phyloP scores from a whole-genome alignment of 2,113 vertebrate genomes.

The Uropsilus gracilis region DNA sequence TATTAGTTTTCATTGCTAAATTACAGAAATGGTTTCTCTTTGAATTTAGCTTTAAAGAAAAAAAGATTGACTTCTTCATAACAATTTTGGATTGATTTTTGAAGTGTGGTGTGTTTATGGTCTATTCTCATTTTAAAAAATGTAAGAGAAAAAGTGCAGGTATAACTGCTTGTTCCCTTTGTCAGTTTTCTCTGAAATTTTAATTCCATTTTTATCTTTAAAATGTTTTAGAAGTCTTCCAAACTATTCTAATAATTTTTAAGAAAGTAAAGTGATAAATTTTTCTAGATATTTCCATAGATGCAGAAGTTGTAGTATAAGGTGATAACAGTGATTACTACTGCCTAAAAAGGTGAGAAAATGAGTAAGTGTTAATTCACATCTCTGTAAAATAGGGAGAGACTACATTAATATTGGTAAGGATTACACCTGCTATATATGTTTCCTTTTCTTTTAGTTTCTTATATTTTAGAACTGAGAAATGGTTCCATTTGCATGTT shows the following conservation, averaged over 20 bases:
- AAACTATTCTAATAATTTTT: slow-evolving; percentile 46
- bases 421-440: slow-evolving; percentile 67
- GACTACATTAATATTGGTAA: slow-evolving; percentile 71
- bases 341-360: slow-evolving; percentile 78
- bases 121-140: slow-evolving; percentile 26
- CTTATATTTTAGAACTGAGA: slow-evolving; percentile 69
- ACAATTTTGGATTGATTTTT: slow-evolving; percentile 35
- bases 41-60: slow-evolving; percentile 41
- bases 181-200: slow-evolving; percentile 63
- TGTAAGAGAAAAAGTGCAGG: background rate
- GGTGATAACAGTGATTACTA: slow-evolving; percentile 50
- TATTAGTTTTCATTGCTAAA: slow-evolving; percentile 59
- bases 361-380: slow-evolving; percentile 80
- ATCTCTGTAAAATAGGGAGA: slow-evolving; percentile 72
- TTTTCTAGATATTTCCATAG: slow-evolving; percentile 63
- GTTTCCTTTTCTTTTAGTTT: slow-evolving; percentile 75
- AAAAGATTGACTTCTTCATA: background rate
- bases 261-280: slow-evolving; percentile 56
- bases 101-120: background rate
- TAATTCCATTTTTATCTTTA: background rate
- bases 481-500: slow-evolving; percentile 72
- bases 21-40: slow-evolving; percentile 29
- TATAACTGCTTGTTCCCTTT: slow-evolving; percentile 45
- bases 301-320: slow-evolving; percentile 61
- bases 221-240: slow-evolving; percentile 36